Base-by-base conservation (phyloP, 2,113 vertebrate genomes). In the Mola mola region DNA sequence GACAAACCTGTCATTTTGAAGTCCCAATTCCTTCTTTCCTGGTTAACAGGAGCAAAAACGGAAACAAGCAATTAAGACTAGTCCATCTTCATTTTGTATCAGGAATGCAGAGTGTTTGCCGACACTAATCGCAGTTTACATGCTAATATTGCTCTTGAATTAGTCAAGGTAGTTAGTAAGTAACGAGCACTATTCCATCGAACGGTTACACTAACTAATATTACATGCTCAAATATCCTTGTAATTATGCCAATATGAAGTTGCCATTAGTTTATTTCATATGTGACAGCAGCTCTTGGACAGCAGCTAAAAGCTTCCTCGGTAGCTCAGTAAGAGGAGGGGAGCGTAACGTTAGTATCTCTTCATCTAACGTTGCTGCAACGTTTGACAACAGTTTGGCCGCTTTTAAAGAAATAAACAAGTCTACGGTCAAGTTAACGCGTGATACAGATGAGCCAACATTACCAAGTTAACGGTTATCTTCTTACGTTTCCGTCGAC, bases 1-100 rank as follows among this genome's bases (percentile, higher is more conserved):
- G 31, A 82, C 84, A 65, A 73, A 89, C 87, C 87, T 81, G 69
- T 46, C 87, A 89, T 89, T 37, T 62, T 81, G 66, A 70, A 69
- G 51, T 71, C 34, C 55, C 28, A 67, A 5, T 22, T 63, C 11
- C 36, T 44, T 48, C 60, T 77, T 29, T 7, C 6, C 28, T 29
- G 28, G 28, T 29, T 29, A 29, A 29, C 28, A 29, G 6, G 28
- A n/a, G n/a, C n/a, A n/a, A n/a, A n/a, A n/a, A n/a, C n/a, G n/a
- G n/a, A n/a, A n/a, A n/a, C n/a, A n/a, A n/a, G n/a, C n/a, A n/a
- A n/a, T n/a, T n/a, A n/a, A n/a, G n/a, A n/a, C n/a, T n/a, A n/a
- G n/a, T 13, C 11, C 11, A 34, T 13, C 10, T 34, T 34, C 15
- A 34, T 5, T 34, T 34, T 34, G 33, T 10, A 13, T 10, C 33